phyloP scores from a whole-genome alignment of 1,140 invertebrate species.

The Vanessa atalanta region DNA sequence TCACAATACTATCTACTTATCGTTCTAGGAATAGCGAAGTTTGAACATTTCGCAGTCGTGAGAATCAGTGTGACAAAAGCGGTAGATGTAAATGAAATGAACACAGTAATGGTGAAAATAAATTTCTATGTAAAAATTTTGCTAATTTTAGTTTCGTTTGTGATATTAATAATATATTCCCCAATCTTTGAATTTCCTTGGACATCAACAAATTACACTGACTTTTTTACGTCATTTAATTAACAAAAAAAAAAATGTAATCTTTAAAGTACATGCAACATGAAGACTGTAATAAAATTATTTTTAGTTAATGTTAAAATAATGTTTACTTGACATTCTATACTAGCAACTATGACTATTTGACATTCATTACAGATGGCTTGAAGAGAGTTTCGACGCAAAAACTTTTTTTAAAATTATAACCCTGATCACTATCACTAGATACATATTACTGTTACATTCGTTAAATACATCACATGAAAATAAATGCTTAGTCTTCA shows the following conservation, averaged over 20 bases:
- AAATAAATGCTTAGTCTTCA: not conserved
- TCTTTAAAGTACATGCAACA: too few relatives aligned
- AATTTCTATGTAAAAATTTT: constrained; percentile 4
- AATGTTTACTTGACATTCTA: not conserved
- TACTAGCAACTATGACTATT: not conserved
- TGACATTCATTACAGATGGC: not conserved
- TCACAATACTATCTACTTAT: constrained; percentile 31
- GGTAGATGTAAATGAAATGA: constrained; percentile 41
- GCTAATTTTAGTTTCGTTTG: constrained; percentile 1
- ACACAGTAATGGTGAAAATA: constrained; percentile 42
- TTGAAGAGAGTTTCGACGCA: not conserved
- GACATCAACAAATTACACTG: constrained; percentile 16
- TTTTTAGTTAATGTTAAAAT: not conserved
- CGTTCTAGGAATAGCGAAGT: constrained; percentile 27
- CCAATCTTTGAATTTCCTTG: not conserved
- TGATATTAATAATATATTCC: not conserved
- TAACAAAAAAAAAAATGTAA: not conserved
- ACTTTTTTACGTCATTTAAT: not conserved
- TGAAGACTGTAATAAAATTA: too few relatives aligned
- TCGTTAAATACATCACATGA: not conserved
- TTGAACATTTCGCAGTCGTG: constrained; percentile 17
- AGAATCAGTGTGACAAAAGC: constrained; percentile 26
- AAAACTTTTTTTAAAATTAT: too few relatives aligned
- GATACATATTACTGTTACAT: not conserved
- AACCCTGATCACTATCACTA: too few relatives aligned